These are phyloP conservation scores for Neosalanx taihuensis DNA, from an alignment of 2,797 vertebrate species.

Conservation along the genomic window DNA sequence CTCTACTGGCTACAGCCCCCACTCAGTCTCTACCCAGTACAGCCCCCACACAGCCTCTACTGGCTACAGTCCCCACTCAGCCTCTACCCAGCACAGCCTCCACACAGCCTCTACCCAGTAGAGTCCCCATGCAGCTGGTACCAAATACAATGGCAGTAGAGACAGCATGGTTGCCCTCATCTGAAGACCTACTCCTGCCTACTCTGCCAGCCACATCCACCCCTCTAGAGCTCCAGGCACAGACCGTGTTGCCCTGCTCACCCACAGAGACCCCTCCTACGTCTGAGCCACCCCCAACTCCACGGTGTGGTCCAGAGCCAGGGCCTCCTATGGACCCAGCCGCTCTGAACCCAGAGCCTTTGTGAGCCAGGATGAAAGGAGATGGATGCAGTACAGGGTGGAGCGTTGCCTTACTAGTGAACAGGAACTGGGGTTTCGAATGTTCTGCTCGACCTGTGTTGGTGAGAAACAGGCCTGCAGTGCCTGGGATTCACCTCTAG, in stretches of 20 bases:
- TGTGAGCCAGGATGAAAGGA: constrained; percentile 38
- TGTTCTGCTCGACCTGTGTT: constrained; percentile 29
- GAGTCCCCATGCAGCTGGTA: constrained; percentile 15
- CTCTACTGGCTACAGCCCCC: too few species aligned
- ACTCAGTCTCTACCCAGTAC: too few species aligned
- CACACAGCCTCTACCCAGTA: background rate
- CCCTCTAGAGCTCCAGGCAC: constrained; percentile 24
- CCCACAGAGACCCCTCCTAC: constrained; percentile 26
- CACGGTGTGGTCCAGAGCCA: constrained; percentile 23
- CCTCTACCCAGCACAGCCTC: background rate
- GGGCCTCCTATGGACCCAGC: constrained; percentile 12
- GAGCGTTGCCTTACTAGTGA: constrained; percentile 46
- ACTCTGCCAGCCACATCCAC: constrained; percentile 11
- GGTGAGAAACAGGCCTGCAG: constrained; percentile 74
- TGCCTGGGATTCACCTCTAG: constrained; percentile 54
- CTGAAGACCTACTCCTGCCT: constrained; percentile 31
- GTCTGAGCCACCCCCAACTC: constrained; percentile 8
- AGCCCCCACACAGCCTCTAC: too few species aligned
- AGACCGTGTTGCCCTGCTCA: constrained; percentile 12
- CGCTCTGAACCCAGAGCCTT: constrained; percentile 22
- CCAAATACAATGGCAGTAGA: constrained; percentile 26
- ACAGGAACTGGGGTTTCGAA: constrained; percentile 42
- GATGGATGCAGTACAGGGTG: constrained; percentile 38
- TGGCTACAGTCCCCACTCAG: too few species aligned
- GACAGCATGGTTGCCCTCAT: constrained; percentile 15